Evolutionary conservation across 2,888 invertebrate species (phyloP), one percentile per base, ranked within the genome.

Genomic region (Mycalesis mineus): DNA sequence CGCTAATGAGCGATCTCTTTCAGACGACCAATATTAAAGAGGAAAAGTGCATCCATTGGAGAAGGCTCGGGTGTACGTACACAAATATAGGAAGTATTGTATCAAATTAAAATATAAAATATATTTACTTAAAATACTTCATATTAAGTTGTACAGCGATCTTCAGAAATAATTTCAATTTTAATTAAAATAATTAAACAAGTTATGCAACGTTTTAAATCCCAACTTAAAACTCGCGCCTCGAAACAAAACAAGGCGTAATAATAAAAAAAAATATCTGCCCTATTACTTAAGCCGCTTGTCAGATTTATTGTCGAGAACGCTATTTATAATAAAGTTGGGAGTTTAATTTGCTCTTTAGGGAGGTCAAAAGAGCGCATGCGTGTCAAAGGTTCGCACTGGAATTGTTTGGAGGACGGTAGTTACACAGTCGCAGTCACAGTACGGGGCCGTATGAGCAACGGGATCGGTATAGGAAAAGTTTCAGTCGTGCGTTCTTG

Each of bases 341-440:
- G 55, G 55, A 65, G 55, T 65, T 69, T 67, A 68, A 66, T 66
- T 64, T 55, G 49, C 57, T 64, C 57, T 65, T 64, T 66, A 55
- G 58, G 57, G 50, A 57, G 67, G 67, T 70, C 70, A 65, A 47
- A 37, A 61, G 57, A 61, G 78, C 84, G 82, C 83, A 83, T 82
- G 84, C 84, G 84, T 78, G 76, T 73, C 72, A 75, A 67, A 76
- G 76, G 77, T 77, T 68, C 70, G 70, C 67, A 63, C 69, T 67
- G 67, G 68, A 66, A 64, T 58, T 67, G 68, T 56, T 41, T 49
- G 56, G 36, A 41, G 17, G 42, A 62, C 72, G 65, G 73, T 78
- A 82, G 83, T 82, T 66, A 68, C 68, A 69, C 63, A 67, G 56
- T 68, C 66, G 75, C 71, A 68, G 67, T 69, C 73, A 65, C 65